Evolutionary conservation across 2,888 invertebrate species (phyloP).

Genomic region (Tetropium fuscum): DNA sequence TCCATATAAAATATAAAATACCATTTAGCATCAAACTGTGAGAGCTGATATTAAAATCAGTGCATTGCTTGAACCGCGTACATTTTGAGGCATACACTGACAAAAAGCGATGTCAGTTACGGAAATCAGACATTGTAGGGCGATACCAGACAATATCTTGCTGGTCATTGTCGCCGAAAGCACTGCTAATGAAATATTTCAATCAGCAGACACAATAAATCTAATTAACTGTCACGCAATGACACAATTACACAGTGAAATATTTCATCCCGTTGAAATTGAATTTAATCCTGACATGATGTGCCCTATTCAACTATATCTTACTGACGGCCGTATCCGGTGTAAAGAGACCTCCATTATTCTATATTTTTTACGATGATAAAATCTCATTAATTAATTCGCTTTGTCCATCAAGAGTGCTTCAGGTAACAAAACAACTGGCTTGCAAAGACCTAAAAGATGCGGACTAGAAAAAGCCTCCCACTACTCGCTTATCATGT

Average conservation of each 20-base stretch:
- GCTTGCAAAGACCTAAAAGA: conserved; percentile 8
- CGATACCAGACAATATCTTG: conserved; percentile 29
- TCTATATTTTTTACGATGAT: conserved; percentile 1
- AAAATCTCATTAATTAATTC: conserved; percentile 20
- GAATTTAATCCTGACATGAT: conserved; percentile 44
- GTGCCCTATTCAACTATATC: conserved; percentile 28
- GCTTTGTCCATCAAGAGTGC: conserved; percentile 16
- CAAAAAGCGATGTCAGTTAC: no score
- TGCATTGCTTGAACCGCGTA: no score
- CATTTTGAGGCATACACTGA: no score
- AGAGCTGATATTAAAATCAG: no score
- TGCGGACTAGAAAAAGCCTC: not conserved
- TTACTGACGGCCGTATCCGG: not conserved
- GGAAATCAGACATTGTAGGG: conserved; percentile 22
- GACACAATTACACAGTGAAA: conserved; percentile 49
- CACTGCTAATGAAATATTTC: conserved; percentile 45
- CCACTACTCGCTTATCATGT: conserved; percentile 19
- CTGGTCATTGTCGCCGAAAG: conserved; percentile 25
- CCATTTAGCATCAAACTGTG: no score
- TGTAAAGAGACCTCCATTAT: not conserved
- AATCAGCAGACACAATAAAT: conserved; percentile 47
- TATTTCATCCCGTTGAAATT: conserved; percentile 46
- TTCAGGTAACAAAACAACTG: conserved; percentile 24
- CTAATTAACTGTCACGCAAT: conserved; percentile 49
- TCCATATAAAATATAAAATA: no score